Conservation (phyloP, 2,888 invertebrate genomes). For the Xanthorhoe spadicearia region DNA sequence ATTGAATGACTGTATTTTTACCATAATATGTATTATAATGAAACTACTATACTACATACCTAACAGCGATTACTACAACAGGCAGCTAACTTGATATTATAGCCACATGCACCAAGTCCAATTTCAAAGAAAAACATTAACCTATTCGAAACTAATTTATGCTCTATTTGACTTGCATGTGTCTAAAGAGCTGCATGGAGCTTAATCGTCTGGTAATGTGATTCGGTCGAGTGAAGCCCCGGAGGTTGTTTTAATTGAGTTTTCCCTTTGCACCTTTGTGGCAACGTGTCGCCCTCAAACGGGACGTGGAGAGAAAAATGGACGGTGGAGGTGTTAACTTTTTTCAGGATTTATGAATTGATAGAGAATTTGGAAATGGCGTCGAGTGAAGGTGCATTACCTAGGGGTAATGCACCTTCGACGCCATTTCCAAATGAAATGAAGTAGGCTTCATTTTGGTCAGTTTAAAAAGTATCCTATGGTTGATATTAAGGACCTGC, state of each 20-base stretch:
- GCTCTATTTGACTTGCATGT: slow-evolving; percentile 46
- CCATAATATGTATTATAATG: no score
- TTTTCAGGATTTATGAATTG: slow-evolving; percentile 31
- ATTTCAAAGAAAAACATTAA: slow-evolving; percentile 36
- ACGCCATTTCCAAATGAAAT: no score
- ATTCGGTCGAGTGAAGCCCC: slow-evolving; percentile 58
- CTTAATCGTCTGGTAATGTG: slow-evolving; percentile 68
- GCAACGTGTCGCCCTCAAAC: slow-evolving; percentile 60
- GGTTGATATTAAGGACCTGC: no score
- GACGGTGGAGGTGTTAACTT: slow-evolving; percentile 45
- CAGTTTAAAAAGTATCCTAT: not conserved
- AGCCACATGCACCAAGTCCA: slow-evolving; percentile 6
- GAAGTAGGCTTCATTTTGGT: not conserved
- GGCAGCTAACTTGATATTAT: not conserved
- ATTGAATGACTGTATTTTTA: no score
- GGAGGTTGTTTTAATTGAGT: slow-evolving; percentile 75
- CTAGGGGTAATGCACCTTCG: no score
- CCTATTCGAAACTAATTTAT: slow-evolving; percentile 45
- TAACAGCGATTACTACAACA: no score
- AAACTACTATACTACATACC: no score
- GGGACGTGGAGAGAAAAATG: slow-evolving; percentile 42
- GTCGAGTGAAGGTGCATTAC: slow-evolving; percentile 7
- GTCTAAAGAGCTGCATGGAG: slow-evolving; percentile 48
- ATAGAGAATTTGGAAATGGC: slow-evolving; percentile 18
- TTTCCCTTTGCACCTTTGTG: slow-evolving; percentile 73